phyloP scores from a whole-genome alignment of 2,888 invertebrate genomes.

The Anodontia alba region DNA sequence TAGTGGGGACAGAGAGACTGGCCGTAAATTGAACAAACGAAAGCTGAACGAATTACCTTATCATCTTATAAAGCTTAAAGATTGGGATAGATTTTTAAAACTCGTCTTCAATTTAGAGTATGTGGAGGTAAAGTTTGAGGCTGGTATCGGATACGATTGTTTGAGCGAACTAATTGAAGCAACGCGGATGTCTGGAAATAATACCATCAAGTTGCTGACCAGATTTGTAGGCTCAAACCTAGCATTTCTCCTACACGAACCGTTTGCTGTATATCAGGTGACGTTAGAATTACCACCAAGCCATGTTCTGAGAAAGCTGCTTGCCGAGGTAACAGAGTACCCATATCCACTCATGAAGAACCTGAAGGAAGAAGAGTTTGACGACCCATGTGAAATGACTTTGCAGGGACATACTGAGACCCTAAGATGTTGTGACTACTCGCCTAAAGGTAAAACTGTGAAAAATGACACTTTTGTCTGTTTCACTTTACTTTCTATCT shows the following conservation, averaged over 20 bases:
- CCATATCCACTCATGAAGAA: slow-evolving; percentile 46
- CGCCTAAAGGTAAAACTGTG: slow-evolving; percentile 57
- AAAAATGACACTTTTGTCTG: too few relatives aligned
- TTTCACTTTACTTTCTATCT: too few relatives aligned
- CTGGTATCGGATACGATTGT: slow-evolving; percentile 52
- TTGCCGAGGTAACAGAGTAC: slow-evolving; percentile 15
- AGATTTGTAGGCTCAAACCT: slow-evolving; percentile 57
- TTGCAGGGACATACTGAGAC: slow-evolving; percentile 57
- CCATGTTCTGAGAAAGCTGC: slow-evolving; percentile 24
- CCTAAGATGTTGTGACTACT: slow-evolving; percentile 47
- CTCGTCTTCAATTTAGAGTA: slow-evolving; percentile 49
- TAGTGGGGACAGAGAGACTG: slow-evolving; percentile 48
- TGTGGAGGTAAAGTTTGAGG: slow-evolving; percentile 57
- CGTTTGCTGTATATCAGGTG: slow-evolving; percentile 43
- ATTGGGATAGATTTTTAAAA: slow-evolving; percentile 87
- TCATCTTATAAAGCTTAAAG: slow-evolving; percentile 71
- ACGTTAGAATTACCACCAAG: slow-evolving; percentile 41
- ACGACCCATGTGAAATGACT: slow-evolving; percentile 59
- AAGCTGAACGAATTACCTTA: slow-evolving; percentile 80
- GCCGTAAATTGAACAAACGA: slow-evolving; percentile 69
- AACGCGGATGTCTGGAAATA: slow-evolving; percentile 41
- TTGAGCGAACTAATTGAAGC: slow-evolving; percentile 61
- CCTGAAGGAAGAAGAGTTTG: slow-evolving; percentile 40
- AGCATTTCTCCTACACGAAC: slow-evolving; percentile 50
- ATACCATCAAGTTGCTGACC: slow-evolving; percentile 44